phyloP scores from a whole-genome alignment of 2,113 vertebrate species.

The Apodemus speciosus region DNA sequence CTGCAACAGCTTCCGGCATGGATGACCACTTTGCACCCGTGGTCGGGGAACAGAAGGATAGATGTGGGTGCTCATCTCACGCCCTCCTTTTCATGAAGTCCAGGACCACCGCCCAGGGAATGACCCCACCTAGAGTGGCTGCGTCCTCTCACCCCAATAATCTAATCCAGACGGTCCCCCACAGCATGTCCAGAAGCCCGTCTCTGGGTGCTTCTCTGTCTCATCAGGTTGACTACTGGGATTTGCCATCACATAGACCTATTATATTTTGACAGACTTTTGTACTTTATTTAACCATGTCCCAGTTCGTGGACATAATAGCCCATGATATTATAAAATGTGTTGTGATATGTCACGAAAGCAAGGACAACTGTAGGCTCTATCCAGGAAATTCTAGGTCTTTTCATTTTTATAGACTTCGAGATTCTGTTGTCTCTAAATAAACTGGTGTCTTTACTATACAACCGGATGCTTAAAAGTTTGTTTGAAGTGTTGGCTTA shows the following conservation, averaged over 20 bases:
- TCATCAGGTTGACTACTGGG: too few species aligned
- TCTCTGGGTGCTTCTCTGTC: neutral
- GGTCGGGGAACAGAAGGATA: neutral
- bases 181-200: neutral
- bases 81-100: neutral
- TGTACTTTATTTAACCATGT: neutral
- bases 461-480: neutral
- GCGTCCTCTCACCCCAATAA: neutral
- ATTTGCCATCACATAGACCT: neutral
- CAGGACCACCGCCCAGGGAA: neutral
- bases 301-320: neutral
- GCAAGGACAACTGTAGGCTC: neutral
- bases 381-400: neutral
- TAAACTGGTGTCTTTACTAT: neutral
- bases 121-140: neutral
- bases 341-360: neutral
- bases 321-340: neutral
- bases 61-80: neutral
- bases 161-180: neutral
- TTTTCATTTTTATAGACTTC: neutral
- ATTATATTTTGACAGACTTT: neutral
- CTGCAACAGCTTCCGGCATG: neutral
- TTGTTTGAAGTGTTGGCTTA: slow-evolving; percentile 15
- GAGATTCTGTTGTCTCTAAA: neutral
- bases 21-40: neutral